Evolutionary conservation across 2,888 invertebrate genomes (phyloP).

Genomic region (Euzetes globulus): DNA sequence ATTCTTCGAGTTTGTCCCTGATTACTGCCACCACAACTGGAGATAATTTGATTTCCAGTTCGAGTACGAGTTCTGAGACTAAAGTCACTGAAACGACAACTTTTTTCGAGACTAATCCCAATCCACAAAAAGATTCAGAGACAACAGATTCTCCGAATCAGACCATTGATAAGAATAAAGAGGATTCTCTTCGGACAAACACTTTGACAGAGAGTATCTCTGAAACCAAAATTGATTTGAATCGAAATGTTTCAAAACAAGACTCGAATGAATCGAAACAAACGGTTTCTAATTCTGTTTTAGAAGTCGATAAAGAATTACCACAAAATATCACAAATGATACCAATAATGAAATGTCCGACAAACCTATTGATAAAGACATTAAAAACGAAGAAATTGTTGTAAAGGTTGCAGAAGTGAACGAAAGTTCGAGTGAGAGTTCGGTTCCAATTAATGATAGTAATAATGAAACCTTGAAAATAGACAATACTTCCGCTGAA

Average conservation of each 20-base stretch:
- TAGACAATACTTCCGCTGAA: background rate
- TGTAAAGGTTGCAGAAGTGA: background rate
- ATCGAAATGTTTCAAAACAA: background rate
- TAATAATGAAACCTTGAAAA: background rate
- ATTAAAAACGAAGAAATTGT: background rate
- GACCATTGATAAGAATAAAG: no score
- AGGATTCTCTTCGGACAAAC: background rate
- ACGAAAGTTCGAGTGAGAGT: background rate
- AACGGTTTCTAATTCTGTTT: background rate
- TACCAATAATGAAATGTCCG: no score
- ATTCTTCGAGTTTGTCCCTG: background rate
- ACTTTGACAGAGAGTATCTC: background rate
- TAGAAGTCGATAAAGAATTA: background rate
- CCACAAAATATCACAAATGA: no score
- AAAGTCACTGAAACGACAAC: background rate
- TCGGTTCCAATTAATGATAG: background rate
- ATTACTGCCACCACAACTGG: background rate
- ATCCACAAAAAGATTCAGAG: background rate
- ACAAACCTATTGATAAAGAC: background rate
- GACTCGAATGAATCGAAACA: background rate
- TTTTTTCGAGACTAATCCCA: background rate
- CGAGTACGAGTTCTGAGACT: background rate
- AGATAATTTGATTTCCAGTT: background rate
- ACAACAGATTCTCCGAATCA: background rate
- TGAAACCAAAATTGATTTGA: background rate